Base-by-base conservation (phyloP, 2,797 vertebrate species). In the Pipistrellus pygmaeus region DNA sequence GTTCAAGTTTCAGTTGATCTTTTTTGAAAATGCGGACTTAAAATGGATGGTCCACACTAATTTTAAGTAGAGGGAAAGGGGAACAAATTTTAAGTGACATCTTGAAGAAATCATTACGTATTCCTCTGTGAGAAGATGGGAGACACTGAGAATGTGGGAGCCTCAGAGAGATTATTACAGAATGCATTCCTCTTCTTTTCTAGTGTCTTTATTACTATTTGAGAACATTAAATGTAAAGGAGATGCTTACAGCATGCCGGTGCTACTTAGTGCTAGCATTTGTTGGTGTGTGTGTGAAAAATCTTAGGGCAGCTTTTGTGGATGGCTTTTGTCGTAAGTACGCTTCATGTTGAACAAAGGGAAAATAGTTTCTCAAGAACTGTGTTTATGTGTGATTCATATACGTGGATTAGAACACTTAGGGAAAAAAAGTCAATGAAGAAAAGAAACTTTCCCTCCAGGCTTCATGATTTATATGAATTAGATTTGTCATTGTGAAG, bases 1-100 rank as follows among this genome's bases (percentile, higher is more conserved):
- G 76, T 96, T 95, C 96, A 96, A 95, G 85, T 97, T 97, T 96
- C 93, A 96, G 86, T 84, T 92, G 94, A 87, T 92, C 85, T 73
- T 93, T 92, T 92, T 90, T 88, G 82, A 95, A 97, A 95, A 95
- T 38, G 88, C 82, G 96, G 94, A 95, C 90, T 96, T 91, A 76
- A 93, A 95, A 90, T 95, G 90, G 78, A 96, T 72, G 85, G 82
- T 68, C 87, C 90, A 81, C 82, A 60, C 78, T 77, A 18, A 80
- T 85, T 89, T 87, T 90, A 86, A 93, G 85, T 62, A 38, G 30
- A 41, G 44, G 78, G 68, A 60, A 85, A 95, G 64, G 69, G 80
- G 77, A 93, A 84, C 89, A 95, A 88, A 95, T 89, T 84, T 88
- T 88, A 91, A 91, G 48, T 93, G 93, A 85, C 84, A 51, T 85